Percentiles rank a stretch among this genome's conserved stretches.
Evolutionary conservation across 1,140 invertebrate species (phyloP).

Genomic region (Camponotus pennsylvanicus): DNA sequence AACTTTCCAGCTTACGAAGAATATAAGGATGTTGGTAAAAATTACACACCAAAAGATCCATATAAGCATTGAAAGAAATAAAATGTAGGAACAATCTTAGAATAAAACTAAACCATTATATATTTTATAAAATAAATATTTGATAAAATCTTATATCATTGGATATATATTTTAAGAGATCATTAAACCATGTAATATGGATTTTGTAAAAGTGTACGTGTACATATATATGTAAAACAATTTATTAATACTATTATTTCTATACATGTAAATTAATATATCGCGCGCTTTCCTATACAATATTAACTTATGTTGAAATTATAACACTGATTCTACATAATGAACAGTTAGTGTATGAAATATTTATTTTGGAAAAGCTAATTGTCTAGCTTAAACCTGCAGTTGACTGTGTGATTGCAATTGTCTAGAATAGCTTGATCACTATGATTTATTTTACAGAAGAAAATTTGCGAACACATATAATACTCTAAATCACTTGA

Average conservation of each 20-base stretch:
- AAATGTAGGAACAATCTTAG: background rate
- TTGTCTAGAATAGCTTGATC: background rate
- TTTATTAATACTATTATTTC: conserved; percentile 70
- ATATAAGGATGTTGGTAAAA: conserved; percentile 70
- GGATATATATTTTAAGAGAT: no score
- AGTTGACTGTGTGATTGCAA: background rate
- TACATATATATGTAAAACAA: conserved; percentile 69
- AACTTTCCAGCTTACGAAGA: conserved; percentile 81
- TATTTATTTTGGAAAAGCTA: conserved; percentile 3
- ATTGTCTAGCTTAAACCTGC: background rate
- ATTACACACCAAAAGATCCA: conserved; percentile 68
- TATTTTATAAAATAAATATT: conserved; percentile 25
- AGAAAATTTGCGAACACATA: background rate
- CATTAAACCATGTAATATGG: no score
- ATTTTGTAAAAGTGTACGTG: no score
- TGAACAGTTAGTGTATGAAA: conserved; percentile 5
- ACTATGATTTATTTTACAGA: background rate
- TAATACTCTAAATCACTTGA: conserved; percentile 23
- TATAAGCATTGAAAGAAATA: background rate
- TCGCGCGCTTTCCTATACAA: conserved; percentile 42
- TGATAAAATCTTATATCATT: background rate
- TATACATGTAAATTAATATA: conserved; percentile 69
- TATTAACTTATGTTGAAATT: conserved; percentile 43
- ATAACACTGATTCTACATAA: conserved; percentile 30
- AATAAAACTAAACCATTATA: background rate